phyloP scores from a whole-genome alignment of 2,888 invertebrate genomes.

The Campoplex nolae region DNA sequence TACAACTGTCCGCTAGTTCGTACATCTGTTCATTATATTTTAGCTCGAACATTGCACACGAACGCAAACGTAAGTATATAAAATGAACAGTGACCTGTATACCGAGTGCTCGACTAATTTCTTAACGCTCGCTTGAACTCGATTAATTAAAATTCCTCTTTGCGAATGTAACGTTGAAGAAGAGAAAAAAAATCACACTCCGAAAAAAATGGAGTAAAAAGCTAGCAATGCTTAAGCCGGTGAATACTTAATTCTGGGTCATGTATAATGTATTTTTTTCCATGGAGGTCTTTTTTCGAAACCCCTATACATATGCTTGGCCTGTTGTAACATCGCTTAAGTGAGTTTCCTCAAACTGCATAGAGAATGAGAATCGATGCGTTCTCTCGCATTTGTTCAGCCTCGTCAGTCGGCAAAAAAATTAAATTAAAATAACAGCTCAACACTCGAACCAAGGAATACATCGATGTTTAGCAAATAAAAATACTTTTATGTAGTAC shows the following conservation, averaged over 20 bases:
- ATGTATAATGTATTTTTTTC: conserved; percentile 56
- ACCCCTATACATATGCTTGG: neutral
- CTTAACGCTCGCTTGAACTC: conserved; percentile 54
- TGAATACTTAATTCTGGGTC: conserved; percentile 66
- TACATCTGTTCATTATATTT: neutral
- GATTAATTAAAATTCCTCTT: conserved; percentile 64
- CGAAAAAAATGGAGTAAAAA: conserved; percentile 32
- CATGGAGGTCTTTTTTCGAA: conserved; percentile 22
- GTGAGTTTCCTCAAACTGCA: conserved; percentile 45
- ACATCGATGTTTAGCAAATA: neutral
- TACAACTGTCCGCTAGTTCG: neutral
- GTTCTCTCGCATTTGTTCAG: neutral
- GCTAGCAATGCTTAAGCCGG: conserved; percentile 24
- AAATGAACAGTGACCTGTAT: conserved; percentile 25
- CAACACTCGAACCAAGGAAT: neutral
- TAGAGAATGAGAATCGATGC: conserved; percentile 31
- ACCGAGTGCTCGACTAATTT: conserved; percentile 57
- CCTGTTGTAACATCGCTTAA: conserved; percentile 25
- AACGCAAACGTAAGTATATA: neutral
- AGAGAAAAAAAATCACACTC: conserved; percentile 10
- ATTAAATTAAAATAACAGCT: neutral
- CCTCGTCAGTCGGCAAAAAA: neutral
- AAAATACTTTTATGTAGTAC: no score
- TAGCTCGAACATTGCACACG: conserved; percentile 6
- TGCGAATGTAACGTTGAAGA: conserved; percentile 24